These are phyloP conservation scores for Callyntrura guangdongensis DNA, from an alignment of 2,888 invertebrate genomes.

Conservation along the genomic window DNA sequence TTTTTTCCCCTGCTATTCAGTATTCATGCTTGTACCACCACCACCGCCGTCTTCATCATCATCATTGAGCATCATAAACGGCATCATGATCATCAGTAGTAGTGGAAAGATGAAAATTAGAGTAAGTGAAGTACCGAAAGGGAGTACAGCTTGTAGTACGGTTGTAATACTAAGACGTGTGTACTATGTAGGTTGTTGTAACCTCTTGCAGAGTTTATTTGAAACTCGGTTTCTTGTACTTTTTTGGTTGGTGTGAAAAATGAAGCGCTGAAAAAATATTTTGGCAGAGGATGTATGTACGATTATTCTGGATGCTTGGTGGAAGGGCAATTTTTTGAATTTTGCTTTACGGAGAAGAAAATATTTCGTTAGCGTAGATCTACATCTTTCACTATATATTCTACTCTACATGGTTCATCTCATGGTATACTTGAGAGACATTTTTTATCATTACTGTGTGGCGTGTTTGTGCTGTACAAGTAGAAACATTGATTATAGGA, in stretches of 20 bases:
- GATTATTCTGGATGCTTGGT: slow-evolving; percentile 55
- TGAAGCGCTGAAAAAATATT: slow-evolving; percentile 85
- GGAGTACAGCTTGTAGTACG: slow-evolving; percentile 34
- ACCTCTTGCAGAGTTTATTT: slow-evolving; percentile 33
- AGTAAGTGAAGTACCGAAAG: slow-evolving; percentile 73
- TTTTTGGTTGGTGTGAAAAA: slow-evolving; percentile 83
- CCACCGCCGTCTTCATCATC: slow-evolving; percentile 21
- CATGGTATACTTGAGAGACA: not conserved
- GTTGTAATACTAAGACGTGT: not conserved
- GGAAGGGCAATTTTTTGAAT: slow-evolving; percentile 41
- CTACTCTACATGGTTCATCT: not conserved
- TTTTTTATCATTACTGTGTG: not conserved
- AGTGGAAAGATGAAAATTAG: slow-evolving; percentile 51
- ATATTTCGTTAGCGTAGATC: slow-evolving; percentile 30
- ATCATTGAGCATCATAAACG: not conserved
- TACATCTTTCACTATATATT: not conserved
- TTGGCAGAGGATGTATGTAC: slow-evolving; percentile 80
- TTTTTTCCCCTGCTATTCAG: slow-evolving; percentile 59
- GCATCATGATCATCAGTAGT: slow-evolving; percentile 9
- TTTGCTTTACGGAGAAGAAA: slow-evolving; percentile 27
- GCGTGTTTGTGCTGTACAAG: not conserved
- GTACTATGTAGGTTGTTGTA: not conserved
- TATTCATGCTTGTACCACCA: slow-evolving; percentile 50
- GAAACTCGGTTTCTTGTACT: slow-evolving; percentile 48
- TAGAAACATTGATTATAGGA: slow-evolving; percentile 52